Conservation (phyloP, 2,888 invertebrate genomes). For the Drosophila parthenogenetica region DNA sequence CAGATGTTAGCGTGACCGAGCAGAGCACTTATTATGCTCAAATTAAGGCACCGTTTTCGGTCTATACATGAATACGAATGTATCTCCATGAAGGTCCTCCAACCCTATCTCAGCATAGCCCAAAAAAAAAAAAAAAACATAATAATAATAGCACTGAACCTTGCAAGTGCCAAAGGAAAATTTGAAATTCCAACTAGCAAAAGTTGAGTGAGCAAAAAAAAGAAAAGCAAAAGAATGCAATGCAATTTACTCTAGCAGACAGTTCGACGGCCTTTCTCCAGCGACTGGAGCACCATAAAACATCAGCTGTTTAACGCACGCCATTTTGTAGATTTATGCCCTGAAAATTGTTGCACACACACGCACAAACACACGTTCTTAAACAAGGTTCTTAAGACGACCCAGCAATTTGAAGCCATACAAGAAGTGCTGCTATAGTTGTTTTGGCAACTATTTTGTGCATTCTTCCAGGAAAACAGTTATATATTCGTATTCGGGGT, state of each 20-base stretch:
- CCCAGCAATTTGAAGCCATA: constrained; percentile 22
- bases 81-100: constrained; percentile 35
- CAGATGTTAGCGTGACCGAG: constrained; percentile 63
- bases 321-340: constrained; percentile 64
- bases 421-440: constrained; percentile 40
- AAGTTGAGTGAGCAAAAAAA: constrained; percentile 37
- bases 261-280: constrained; percentile 66
- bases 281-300: constrained; percentile 57
- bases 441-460: constrained; percentile 69
- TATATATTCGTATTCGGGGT: constrained; percentile 24
- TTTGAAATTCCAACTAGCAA: constrained; percentile 73
- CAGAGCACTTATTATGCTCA: constrained; percentile 75
- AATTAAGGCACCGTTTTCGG: constrained; percentile 66
- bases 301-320: constrained; percentile 70
- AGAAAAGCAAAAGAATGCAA: constrained; percentile 33
- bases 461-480: neutral
- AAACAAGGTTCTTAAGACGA: constrained; percentile 12
- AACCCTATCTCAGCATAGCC: constrained; percentile 1
- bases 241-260: constrained; percentile 63
- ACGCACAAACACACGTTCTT: neutral
- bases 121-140: constrained; percentile 12
- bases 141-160: neutral
- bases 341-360: constrained; percentile 54
- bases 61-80: constrained; percentile 52
- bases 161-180: constrained; percentile 51